Evolutionary conservation across 2,888 invertebrate species (phyloP), one percentile per base, ranked within the genome.

Genomic region (Drosophila pegasa): DNA sequence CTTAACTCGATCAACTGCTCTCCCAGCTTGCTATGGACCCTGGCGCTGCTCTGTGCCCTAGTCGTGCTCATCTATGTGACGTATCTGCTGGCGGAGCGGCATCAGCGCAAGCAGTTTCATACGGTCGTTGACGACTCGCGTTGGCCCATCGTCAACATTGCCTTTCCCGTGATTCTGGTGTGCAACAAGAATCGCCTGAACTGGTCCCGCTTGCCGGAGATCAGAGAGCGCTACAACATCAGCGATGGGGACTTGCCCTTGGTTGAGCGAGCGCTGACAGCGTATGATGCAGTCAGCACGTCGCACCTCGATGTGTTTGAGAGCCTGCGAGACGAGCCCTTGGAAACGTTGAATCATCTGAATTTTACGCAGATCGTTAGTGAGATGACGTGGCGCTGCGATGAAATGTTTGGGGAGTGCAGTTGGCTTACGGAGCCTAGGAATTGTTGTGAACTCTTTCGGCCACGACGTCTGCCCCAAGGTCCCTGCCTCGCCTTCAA

Each of bases 401-500:
- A 92, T 22, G 93, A 93, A 52, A 61, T 93, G 14, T 58, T 91
- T 0, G 40, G 16, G 0, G 56, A 80, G 2, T 93, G 93, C 64
- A 89, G 89, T 77, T 93, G 93, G 93, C 84, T 92, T 2, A 87
- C 90, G 38, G 61, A 78, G 20, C 18, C 80, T 2, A 80, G 90
- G 3, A 78, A 93, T 38, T 93, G 93, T 66, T 93, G 93, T 75
- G 89, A 91, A 5, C 80, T 93, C 18, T 93, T 93, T 60, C 89
- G 92, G n/a, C 76, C 80, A 12, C 93, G 93, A 20, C 91, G 90
- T 31, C 90, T 91, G 2, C 92, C 92, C 47, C 87, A 89, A 48
- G 93, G 93, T 0, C 75, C 89, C 33, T 93, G 93, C 65, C 91
- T 92, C 75, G 90, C 93, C 0, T 93, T 93, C 75, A 93, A 93